These are phyloP conservation scores for Cistogaster globosa DNA, from an alignment of 2,888 invertebrate species.

Conservation along the genomic window DNA sequence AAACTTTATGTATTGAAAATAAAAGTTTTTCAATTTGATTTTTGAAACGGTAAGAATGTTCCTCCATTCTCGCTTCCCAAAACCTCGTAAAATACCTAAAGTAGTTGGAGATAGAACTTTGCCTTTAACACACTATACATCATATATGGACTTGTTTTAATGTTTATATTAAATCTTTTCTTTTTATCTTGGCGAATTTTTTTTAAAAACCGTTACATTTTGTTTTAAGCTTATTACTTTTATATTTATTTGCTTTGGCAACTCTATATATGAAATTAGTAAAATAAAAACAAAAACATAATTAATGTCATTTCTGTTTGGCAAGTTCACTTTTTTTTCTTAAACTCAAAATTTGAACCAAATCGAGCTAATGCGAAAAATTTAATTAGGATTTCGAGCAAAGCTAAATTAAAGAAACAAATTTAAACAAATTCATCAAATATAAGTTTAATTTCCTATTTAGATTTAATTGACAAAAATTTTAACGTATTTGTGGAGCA, in stretches of 20 bases:
- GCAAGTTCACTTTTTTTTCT: neutral
- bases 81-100: too few relatives aligned
- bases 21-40: too few relatives aligned
- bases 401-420: neutral
- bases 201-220: neutral
- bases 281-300: neutral
- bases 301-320: neutral
- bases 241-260: neutral
- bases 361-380: constrained; percentile 22
- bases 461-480: neutral
- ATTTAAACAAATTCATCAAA: neutral
- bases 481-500: neutral
- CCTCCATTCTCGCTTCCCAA: too few relatives aligned
- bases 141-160: too few relatives aligned
- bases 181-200: too few relatives aligned
- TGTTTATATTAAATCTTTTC: too few relatives aligned
- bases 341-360: neutral
- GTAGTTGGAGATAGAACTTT: too few relatives aligned
- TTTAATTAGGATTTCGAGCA: neutral
- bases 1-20: too few relatives aligned
- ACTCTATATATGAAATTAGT: neutral
- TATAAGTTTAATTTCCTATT: neutral
- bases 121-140: too few relatives aligned
- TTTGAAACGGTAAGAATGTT: too few relatives aligned
- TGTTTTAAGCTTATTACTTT: neutral